Conservation (phyloP, 92 coral and sea anemone species). For the Umimayanthus kanabou region DNA sequence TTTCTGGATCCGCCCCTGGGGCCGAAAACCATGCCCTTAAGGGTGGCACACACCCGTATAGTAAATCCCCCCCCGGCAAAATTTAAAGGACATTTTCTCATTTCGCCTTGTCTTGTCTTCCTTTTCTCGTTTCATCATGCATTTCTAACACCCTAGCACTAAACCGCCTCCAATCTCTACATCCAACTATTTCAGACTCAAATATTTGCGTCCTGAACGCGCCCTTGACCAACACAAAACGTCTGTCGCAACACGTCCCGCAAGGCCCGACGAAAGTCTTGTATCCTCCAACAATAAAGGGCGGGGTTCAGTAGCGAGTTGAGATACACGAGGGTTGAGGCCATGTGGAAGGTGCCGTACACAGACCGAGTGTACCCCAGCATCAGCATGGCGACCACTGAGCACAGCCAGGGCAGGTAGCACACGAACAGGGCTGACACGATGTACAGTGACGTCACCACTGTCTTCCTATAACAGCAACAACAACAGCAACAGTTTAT, state of each 20-base stretch:
- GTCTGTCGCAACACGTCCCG: slow-evolving; percentile 5
- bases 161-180: not conserved
- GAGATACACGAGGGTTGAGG: slow-evolving; percentile 25
- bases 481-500: no score
- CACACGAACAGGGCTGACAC: slow-evolving; percentile 18
- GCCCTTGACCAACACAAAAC: not conserved
- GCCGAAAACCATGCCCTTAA: no score
- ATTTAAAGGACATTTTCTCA: no score
- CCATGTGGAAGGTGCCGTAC: slow-evolving; percentile 31
- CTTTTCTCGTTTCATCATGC: not conserved
- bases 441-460: slow-evolving; percentile 36
- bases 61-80: no score
- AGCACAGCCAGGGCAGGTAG: slow-evolving; percentile 37
- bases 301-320: slow-evolving; percentile 32
- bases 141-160: not conserved
- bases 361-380: slow-evolving; percentile 18
- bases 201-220: not conserved
- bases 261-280: slow-evolving; percentile 28
- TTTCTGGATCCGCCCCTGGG: no score
- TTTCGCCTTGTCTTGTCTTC: not conserved
- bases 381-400: slow-evolving; percentile 19
- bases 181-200: not conserved
- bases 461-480: not conserved
- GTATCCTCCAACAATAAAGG: slow-evolving; percentile 38
- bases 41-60: no score